Evolutionary conservation across 2,888 invertebrate species (phyloP).

Genomic region (Pandemis heparana): DNA sequence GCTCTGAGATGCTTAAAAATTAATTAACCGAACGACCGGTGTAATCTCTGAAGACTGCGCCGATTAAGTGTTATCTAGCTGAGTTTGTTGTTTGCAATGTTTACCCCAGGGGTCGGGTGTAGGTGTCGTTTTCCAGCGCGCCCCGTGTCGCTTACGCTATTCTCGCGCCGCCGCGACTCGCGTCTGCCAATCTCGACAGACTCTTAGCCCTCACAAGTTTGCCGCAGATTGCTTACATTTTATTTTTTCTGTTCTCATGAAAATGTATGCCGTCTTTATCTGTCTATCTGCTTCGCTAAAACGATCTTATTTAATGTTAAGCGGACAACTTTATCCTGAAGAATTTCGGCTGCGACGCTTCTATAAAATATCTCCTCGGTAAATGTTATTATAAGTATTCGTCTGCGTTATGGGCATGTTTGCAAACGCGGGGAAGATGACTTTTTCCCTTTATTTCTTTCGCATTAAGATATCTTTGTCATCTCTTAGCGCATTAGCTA

Average conservation of each 20-base stretch:
- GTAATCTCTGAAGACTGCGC: constrained; percentile 77
- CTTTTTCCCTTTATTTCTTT: constrained; percentile 49
- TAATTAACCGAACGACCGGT: constrained; percentile 85
- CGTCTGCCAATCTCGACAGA: constrained; percentile 69
- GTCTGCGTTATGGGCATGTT: constrained; percentile 63
- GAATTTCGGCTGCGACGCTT: constrained; percentile 62
- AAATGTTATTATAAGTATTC: constrained; percentile 48
- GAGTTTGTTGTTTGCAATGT: constrained; percentile 64
- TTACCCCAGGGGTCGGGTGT: constrained; percentile 59
- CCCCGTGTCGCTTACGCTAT: constrained; percentile 60
- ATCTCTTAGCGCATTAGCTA: constrained; percentile 16
- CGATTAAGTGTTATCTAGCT: constrained; percentile 72
- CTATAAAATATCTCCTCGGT: constrained; percentile 59
- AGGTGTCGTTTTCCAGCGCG: constrained; percentile 61
- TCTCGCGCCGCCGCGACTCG: constrained; percentile 51
- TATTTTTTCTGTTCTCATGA: constrained; percentile 72
- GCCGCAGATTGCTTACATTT: constrained; percentile 67
- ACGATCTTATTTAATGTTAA: constrained; percentile 78
- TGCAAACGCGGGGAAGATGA: constrained; percentile 58
- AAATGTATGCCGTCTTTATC: constrained; percentile 78
- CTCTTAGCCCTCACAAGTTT: constrained; percentile 69
- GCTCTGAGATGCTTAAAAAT: constrained; percentile 81
- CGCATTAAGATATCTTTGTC: constrained; percentile 44
- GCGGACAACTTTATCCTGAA: constrained; percentile 71
- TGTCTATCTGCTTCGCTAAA: constrained; percentile 74